Evolutionary conservation across 2,113 vertebrate species (phyloP), one percentile per base, ranked within the genome.

Genomic region (Phasianus colchicus): DNA sequence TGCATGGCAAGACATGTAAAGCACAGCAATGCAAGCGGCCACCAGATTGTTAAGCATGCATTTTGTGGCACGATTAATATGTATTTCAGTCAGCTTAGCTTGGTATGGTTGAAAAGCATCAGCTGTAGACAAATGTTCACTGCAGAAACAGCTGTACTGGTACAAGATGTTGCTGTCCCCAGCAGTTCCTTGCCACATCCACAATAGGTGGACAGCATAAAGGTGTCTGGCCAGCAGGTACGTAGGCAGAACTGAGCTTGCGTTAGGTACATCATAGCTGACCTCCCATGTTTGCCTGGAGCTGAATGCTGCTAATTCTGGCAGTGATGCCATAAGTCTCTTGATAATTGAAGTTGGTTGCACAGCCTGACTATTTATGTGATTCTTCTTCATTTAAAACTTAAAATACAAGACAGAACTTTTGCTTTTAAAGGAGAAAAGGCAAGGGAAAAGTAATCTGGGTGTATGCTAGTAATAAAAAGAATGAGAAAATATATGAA

Each of bases 301-400:
- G 25, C 47, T 3, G 0, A n/a, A 15, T 32, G 78, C 60, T 76
- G 71, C 84, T 92, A 60, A 47, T 79, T 79, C 78, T 15, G 3
- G 32, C 67, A 63, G 12, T 3, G 22, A 2, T 25, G 17, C 17
- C 0, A 0, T 34, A 57, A 73, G 22, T 64, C 57, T 17, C 65
- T 74, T n/a, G 57, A 8, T 83, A 90, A 65, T 13, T 74, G 71
- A 64, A 48, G 30, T 20, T 1, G 0, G 25, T 40, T 43, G 48
- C 14, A 48, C 55, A 77, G 38, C 19, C 3, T 65, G 60, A 61
- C 4, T 71, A 13, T 84, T 79, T 13, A 1, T 74, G 45, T 63
- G 38, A 29, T 60, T 79, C 42, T 69, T 80, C 34, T 69, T 80
- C 32, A 7, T 61, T 86, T 67, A 72, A 86, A 86, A 90, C n/a